phyloP scores from a whole-genome alignment of 2,113 vertebrate genomes.

The Clupea harengus region DNA sequence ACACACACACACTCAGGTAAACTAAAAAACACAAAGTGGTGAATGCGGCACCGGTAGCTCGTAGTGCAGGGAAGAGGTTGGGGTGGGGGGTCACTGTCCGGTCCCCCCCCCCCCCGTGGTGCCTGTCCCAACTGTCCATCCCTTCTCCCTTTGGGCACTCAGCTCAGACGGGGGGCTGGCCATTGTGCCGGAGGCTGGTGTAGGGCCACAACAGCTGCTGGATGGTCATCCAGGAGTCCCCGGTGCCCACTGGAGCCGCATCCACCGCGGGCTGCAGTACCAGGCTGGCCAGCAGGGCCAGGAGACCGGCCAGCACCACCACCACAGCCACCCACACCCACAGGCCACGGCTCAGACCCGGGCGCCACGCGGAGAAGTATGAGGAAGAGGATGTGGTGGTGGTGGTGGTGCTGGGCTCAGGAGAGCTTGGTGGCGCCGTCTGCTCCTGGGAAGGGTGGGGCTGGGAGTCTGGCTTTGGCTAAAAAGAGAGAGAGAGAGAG shows the following conservation, averaged over 20 bases:
- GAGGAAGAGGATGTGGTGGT: constrained; percentile 23
- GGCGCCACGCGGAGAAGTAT: constrained; percentile 35
- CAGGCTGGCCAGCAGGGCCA: constrained; percentile 80
- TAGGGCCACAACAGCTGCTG: constrained; percentile 92
- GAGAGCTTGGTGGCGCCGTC: constrained; percentile 24
- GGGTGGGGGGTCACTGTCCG: constrained; percentile 41
- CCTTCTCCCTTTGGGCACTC: background rate
- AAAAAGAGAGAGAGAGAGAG: background rate
- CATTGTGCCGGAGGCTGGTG: constrained; percentile 78
- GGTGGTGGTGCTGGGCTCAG: background rate
- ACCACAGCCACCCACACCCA: constrained; percentile 76
- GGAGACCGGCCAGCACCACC: constrained; percentile 78
- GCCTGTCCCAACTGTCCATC: background rate
- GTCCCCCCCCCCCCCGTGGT: background rate
- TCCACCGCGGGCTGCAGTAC: constrained; percentile 84
- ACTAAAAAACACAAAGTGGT: background rate
- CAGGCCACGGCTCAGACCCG: constrained; percentile 66
- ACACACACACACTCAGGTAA: constrained; percentile 2
- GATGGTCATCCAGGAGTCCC: constrained; percentile 84
- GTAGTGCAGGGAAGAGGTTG: background rate
- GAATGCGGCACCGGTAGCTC: background rate
- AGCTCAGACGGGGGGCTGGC: constrained; percentile 83
- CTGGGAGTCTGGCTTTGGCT: constrained; percentile 58
- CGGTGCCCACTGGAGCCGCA: constrained; percentile 80
- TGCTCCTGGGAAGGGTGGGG: constrained; percentile 47